Conservation (phyloP, 2,797 vertebrate species). For the Silurus aristotelis region DNA sequence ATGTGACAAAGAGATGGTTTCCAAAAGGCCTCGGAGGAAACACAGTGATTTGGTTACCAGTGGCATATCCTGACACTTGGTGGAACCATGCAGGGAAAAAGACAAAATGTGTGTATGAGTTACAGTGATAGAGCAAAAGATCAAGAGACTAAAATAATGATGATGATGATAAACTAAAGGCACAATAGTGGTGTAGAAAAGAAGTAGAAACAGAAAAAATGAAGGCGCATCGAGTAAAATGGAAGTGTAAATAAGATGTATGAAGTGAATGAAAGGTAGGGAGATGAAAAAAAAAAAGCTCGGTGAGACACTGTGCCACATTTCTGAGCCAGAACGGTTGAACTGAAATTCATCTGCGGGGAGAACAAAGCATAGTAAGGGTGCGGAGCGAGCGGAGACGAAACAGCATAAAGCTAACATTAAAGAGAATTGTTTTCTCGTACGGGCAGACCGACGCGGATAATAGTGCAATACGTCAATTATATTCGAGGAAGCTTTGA, state of each 20-base stretch:
- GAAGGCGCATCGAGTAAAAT: slow-evolving; percentile 15
- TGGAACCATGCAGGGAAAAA: slow-evolving; percentile 33
- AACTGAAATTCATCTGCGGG: slow-evolving; percentile 1
- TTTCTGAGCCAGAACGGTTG: background rate
- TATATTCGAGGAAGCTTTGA: background rate
- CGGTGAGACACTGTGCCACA: slow-evolving; percentile 17
- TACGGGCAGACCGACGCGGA: background rate
- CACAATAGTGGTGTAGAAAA: background rate
- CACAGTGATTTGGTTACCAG: slow-evolving; percentile 33
- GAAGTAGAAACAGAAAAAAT: background rate
- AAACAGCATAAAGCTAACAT: background rate
- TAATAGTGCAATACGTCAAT: slow-evolving; percentile 22
- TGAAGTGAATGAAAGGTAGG: slow-evolving; percentile 19
- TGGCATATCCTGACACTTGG: slow-evolving; percentile 34
- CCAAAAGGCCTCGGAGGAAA: slow-evolving; percentile 8
- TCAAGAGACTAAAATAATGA: background rate
- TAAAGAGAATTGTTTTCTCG: background rate
- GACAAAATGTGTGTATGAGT: slow-evolving; percentile 12
- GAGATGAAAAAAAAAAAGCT: background rate
- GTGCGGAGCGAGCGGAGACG: background rate
- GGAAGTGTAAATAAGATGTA: slow-evolving; percentile 41
- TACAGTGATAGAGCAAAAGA: background rate
- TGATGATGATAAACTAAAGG: background rate
- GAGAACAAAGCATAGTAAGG: background rate
- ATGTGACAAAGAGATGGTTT: slow-evolving; percentile 12